A percentile compares a stretch with the other conserved stretches of the same genome.
phyloP scores from a whole-genome alignment of 2,113 vertebrate species.

The Siniperca chuatsi region DNA sequence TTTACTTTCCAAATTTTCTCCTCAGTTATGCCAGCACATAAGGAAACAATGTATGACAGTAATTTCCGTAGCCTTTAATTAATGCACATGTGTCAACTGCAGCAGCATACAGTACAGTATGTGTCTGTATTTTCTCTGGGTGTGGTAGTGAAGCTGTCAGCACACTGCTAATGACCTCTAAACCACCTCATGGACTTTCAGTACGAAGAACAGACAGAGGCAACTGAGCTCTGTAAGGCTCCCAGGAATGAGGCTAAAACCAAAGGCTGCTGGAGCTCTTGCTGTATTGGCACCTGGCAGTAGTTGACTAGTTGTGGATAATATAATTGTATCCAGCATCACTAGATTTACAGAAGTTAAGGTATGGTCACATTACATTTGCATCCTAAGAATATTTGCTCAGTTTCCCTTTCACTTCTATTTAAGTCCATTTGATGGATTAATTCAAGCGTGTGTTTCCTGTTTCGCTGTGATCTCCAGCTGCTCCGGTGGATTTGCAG shows the following conservation, averaged over 20 bases:
- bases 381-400: no score
- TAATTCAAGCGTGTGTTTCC: no score
- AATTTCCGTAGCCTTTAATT: constrained; percentile 49
- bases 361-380: no score
- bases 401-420: no score
- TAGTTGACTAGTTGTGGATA: neutral
- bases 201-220: neutral
- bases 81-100: constrained; percentile 24
- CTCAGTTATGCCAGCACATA: constrained; percentile 11
- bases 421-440: neutral
- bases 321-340: neutral
- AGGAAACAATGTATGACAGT: constrained; percentile 50
- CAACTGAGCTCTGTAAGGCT: neutral
- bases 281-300: neutral
- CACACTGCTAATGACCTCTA: neutral
- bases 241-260: no score
- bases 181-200: neutral
- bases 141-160: constrained; percentile 4
- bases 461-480: no score
- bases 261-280: neutral
- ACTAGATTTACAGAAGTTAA: no score
- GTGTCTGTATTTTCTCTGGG: neutral
- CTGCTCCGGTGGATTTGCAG: no score
- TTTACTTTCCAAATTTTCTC: constrained; percentile 58
- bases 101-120: neutral